Evolutionary conservation across 1,140 invertebrate species (phyloP).

Genomic region (Ridgeia piscesae): DNA sequence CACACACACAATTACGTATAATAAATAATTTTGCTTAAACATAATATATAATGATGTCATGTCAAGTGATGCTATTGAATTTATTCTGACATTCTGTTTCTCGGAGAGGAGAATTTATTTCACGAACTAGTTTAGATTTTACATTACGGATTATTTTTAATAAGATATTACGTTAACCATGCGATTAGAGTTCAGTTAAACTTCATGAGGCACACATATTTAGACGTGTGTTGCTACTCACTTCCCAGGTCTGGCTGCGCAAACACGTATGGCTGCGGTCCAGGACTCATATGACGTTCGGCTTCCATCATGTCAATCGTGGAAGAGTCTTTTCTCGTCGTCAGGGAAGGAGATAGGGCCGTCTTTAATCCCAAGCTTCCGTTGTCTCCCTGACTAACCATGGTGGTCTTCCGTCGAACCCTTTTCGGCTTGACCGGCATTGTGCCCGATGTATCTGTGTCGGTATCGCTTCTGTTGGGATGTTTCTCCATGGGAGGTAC

Average conservation of each 20-base stretch:
- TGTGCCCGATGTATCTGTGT: background rate
- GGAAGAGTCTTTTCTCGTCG: background rate
- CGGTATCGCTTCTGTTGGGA: background rate
- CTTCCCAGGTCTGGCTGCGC: background rate
- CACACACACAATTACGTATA: no score
- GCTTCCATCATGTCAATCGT: background rate
- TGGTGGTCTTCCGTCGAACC: background rate
- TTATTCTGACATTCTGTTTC: no score
- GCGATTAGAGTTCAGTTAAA: no score
- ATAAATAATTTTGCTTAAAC: no score
- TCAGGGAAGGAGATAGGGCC: background rate
- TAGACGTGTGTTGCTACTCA: background rate
- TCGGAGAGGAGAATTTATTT: no score
- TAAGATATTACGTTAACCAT: no score
- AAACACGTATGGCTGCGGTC: background rate
- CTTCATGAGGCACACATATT: no score
- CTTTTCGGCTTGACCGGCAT: background rate
- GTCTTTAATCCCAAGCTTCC: background rate
- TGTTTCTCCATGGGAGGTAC: background rate
- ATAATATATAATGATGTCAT: no score
- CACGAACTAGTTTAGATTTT: no score
- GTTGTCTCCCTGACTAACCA: background rate
- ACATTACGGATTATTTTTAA: no score
- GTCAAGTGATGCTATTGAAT: no score
- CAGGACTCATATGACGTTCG: background rate